Base-by-base conservation (phyloP, 2,113 vertebrate genomes). In the Tiliqua scincoides region DNA sequence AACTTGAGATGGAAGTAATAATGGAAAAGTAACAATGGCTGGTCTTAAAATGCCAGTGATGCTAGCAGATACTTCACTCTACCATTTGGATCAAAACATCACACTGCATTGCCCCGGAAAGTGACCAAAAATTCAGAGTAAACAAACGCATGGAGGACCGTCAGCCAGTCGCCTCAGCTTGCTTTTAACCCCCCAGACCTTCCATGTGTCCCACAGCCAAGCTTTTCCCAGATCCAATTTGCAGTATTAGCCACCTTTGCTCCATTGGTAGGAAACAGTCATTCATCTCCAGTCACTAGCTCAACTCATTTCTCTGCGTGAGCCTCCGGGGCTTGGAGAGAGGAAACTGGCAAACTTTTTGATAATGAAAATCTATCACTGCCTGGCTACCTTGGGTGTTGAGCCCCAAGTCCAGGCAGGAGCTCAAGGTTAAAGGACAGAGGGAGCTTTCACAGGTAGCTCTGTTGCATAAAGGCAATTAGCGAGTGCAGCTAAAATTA, bases 401-500 rank as follows among this genome's bases (percentile, higher is more conserved):
- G 83, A 78, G 63, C 48, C 75, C 17, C 25, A 40, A 78, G 75
- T 59, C 78, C 52, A 68, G 73, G 73, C 1, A 0, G 81, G 89
- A 85, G 82, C 89, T 91, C 89, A 94, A 94, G 94, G 94, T 95
- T 83, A 90, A 73, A 52, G n/a, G 81, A 62, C 0, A 0, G 85
- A 89, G 89, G 87, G 79, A 59, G 20, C 86, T 87, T 0, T 9
- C 77, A 59, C 82, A 77, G 88, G 91, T 83, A 82, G 91, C 80
- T 87, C 43, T 40, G 92, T 90, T 77, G 79, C 0, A 52, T 37
- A 75, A 82, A 92, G 91, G 92, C 93, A 95, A 90, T 94, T 93
- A 94, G 86, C 81, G 43, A 48, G 8, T n/a, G 0, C 76, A 1
- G 90, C 93, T 95, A 95, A 93, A 95, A 94, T 95, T 93, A 95